Evolutionary conservation across 2,113 vertebrate species (phyloP).

Genomic region (Cyphomyrus plagiostoma): DNA sequence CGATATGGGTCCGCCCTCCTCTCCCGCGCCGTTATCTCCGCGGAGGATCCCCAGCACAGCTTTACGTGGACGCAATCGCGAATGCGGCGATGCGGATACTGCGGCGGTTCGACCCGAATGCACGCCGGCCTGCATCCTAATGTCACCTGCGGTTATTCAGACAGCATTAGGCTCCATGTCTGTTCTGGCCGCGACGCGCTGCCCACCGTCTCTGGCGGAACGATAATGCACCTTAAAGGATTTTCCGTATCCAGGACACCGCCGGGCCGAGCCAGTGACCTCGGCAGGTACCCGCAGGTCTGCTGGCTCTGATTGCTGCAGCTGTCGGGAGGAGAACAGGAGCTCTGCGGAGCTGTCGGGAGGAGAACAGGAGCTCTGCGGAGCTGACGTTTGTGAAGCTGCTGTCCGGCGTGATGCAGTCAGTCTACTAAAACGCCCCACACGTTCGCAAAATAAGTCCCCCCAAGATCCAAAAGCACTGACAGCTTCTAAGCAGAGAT

Average conservation of each 20-base stretch:
- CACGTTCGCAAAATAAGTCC: background rate
- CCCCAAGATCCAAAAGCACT: background rate
- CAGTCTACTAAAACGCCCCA: background rate
- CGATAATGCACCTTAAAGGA: constrained; percentile 63
- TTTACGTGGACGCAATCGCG: constrained; percentile 42
- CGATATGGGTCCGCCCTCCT: constrained; percentile 30
- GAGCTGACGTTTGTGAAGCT: constrained; percentile 10
- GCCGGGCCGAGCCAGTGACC: constrained; percentile 39
- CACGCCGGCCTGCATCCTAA: constrained; percentile 49
- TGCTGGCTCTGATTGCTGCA: constrained; percentile 44
- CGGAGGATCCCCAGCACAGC: constrained; percentile 43
- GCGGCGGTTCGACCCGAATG: constrained; percentile 34
- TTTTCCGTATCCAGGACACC: constrained; percentile 55
- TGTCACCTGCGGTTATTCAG: constrained; percentile 50
- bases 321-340: constrained; percentile 35
- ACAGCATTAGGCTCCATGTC: constrained; percentile 56
- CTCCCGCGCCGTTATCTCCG: constrained; percentile 25
- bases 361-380: constrained; percentile 28
- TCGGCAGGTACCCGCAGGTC: constrained; percentile 39
- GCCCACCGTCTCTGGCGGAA: constrained; percentile 41
- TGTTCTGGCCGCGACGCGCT: constrained; percentile 53
- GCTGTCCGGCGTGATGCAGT: background rate
- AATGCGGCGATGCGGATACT: constrained; percentile 46
- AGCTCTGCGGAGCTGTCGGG: constrained; percentile 18
- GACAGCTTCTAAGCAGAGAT: background rate